phyloP scores from a whole-genome alignment of 2,888 invertebrate genomes.

The Icerya purchasi region DNA sequence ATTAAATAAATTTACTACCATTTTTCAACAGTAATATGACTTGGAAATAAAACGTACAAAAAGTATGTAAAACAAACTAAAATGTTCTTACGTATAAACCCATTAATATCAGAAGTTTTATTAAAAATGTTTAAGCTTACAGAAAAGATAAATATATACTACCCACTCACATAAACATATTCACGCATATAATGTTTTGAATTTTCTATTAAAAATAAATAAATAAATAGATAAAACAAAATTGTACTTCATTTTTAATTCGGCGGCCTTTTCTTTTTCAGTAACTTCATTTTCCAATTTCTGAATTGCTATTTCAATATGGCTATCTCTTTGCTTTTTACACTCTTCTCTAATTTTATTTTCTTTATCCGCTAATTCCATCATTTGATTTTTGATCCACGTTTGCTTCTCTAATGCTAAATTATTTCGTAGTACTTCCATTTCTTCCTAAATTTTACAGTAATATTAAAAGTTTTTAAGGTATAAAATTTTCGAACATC shows the following conservation, averaged over 20 bases:
- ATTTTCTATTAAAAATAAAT: background rate
- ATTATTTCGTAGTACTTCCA: conserved; percentile 36
- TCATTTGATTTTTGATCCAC: conserved; percentile 40
- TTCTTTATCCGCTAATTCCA: conserved; percentile 41
- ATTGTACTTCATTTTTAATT: conserved; percentile 28
- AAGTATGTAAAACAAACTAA: no score
- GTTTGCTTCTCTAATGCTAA: conserved; percentile 37
- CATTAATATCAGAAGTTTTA: no score
- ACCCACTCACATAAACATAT: background rate
- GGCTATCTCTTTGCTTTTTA: conserved; percentile 50
- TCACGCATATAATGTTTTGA: background rate
- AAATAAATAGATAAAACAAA: no score
- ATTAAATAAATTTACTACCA: no score
- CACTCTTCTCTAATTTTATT: conserved; percentile 43
- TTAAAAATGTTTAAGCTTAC: background rate
- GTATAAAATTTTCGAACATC: no score
- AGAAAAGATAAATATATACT: background rate
- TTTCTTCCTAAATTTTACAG: no score
- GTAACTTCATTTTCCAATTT: conserved; percentile 43
- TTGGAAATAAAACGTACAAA: no score
- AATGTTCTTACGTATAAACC: no score
- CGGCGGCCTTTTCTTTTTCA: conserved; percentile 38
- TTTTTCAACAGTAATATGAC: no score
- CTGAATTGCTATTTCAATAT: conserved; percentile 51
- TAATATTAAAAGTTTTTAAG: no score